Evolutionary conservation across 2,888 invertebrate genomes (phyloP), one percentile per base, ranked within the genome.

Genomic region (Ptycholaimellus sp.): DNA sequence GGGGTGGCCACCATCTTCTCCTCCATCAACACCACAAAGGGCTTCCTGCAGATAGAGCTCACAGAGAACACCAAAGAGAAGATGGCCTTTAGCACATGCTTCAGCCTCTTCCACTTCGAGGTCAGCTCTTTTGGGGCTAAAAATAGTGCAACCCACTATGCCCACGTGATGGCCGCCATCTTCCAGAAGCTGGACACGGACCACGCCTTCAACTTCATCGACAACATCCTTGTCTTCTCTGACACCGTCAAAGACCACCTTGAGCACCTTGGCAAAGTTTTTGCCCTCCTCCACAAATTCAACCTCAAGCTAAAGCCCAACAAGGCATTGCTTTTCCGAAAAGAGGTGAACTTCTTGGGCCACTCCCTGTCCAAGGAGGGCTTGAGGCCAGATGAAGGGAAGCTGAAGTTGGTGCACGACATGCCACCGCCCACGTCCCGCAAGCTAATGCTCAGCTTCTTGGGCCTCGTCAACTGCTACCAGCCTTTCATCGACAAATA

Each of bases 391-490:
- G 37, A 44, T 23, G 18, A 32, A 16, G 30, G 31, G 18, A 43
- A 44, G 39, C 37, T 38, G 11, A 30, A 41, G 13, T 32, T 33
- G 3, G 28, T 44, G 3, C 27, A 18, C 20, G 20, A 37, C 2
- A 40, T 29, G 13, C 40, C 40, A 14, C 17, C 14, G 3, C 49
- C 47, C 3, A n/a, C 9, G 17, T 38, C 36, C 13, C 7, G 31
- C 19, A 32, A 21, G 16, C 37, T 43, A 33, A 14, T 49, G 1
- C 40, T 38, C 19, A 16, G 31, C 1, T 46, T 49, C 19, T 37
- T 49, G n/a, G 49, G 50, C 3, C 17, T 48, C 19, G 37, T 37
- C 1, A 34, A 33, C 1, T 48, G 47, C 25, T 45, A 47, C 31
- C 35, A 48, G 2, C 40, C 44, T 5, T 50, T 48, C 36, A 31